phyloP scores from a whole-genome alignment of 2,113 vertebrate species.

The Heteronetta atricapilla region DNA sequence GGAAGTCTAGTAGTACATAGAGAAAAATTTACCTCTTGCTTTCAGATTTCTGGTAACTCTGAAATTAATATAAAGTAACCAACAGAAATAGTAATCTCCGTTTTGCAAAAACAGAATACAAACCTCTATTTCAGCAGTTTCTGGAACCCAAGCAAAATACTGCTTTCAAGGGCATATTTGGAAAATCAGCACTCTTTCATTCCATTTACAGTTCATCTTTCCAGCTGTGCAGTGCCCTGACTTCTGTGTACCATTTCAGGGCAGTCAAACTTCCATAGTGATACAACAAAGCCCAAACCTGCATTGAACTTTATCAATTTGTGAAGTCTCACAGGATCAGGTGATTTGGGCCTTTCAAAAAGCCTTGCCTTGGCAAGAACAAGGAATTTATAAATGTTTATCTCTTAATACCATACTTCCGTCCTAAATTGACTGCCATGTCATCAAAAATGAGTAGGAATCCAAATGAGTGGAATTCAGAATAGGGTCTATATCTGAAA shows the following conservation, averaged over 20 bases:
- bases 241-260: not conserved
- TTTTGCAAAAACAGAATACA: slow-evolving; percentile 27
- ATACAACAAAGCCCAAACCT: not conserved
- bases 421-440: not conserved
- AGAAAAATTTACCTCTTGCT: not conserved
- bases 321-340: not conserved
- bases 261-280: not conserved
- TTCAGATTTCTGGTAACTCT: not conserved
- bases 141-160: not conserved
- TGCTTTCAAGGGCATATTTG: not conserved
- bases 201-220: not conserved
- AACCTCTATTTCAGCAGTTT: slow-evolving; percentile 9
- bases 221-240: slow-evolving; percentile 1
- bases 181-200: slow-evolving; percentile 1
- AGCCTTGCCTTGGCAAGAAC: slow-evolving; percentile 1
- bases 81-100: not conserved
- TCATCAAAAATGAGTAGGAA: slow-evolving; percentile 6
- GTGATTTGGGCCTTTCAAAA: slow-evolving; percentile 20
- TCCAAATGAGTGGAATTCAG: not conserved
- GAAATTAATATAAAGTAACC: not conserved
- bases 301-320: slow-evolving; percentile 21
- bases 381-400: slow-evolving; percentile 33
- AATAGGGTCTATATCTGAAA: not conserved
- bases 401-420: slow-evolving; percentile 32
- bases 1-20: not conserved